Base-by-base conservation (phyloP, 1,140 invertebrate species). In the Chlorops oryzae region DNA sequence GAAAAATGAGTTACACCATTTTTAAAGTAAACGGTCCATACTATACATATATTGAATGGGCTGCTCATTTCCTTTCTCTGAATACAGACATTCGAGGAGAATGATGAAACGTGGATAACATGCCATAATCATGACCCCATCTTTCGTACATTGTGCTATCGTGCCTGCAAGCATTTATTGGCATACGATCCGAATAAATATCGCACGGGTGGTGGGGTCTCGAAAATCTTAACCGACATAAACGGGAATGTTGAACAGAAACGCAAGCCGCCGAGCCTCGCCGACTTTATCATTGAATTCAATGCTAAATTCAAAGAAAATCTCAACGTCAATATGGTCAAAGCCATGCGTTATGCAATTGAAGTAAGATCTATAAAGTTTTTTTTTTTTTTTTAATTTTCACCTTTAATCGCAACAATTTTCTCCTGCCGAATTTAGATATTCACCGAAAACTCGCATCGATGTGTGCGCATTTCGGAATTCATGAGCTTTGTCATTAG, bases 311-410 rank as follows among this genome's bases (percentile, higher is more conserved):
- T 63, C 24, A 59, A 60, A 23, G 24, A 47, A 1, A 54, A 56
- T 1, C 40, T 70, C 0, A 60, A 48, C 3, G 60, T 65, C 10
- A 51, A 59, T 3, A 43, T 47, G 5, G 39, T 72, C 13, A 35
- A 39, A 21, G 62, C 69, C 21, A 72, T 72, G 70, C 61, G 61
- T 5, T 65, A 71, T 54, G 50, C 50, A 9, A 63, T 72, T 12
- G 63, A 72, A 52, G 68, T 69, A 43, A 55, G 52, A 47, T 38
- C 1, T 20, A n/a, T n/a, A n/a, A n/a, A n/a, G n/a, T n/a, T n/a
- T n/a, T n/a, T n/a, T n/a, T n/a, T n/a, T 38, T 38, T 37, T 48
- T 37, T 12, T 25, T 18, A 23, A 22, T 35, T 13, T 22, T 38
- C 17, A 5, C 21, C 12, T 47, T n/a, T n/a, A n/a, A n/a, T n/a